Evolutionary conservation across 2,888 invertebrate genomes (phyloP), one percentile per base, ranked within the genome.

Genomic region (Idaea straminata): DNA sequence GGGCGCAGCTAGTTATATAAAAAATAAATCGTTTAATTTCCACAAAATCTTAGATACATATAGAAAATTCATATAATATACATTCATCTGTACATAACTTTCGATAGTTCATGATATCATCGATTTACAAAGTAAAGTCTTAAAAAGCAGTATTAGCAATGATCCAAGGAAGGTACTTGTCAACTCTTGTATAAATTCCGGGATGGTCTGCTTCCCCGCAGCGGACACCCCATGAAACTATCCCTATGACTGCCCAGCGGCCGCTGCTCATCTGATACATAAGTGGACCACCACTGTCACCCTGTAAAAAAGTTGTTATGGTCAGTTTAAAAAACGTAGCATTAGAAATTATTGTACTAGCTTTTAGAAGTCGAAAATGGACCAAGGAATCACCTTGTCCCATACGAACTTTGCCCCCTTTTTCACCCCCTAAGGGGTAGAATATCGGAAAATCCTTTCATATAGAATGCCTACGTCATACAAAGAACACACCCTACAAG

Each of bases 171-270:
- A 96, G 86, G 83, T 95, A 96, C 72, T 94, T 93, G 72, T 94
- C 95, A 35, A 97, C 96, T 57, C 95, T 92, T 0, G 96, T 95
- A 82, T 98, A 98, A 38, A 98, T 92, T 1, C 97, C 98, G 0
- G 98, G 97, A 67, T 94, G 95, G 62, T 94, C 94, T 34, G 94
- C 93, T 72, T 95, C 95, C 0, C 97, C 97, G 80, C 98, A 98
- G 3, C 95, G 94, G 57, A 96, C 93, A 15, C 97, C 97, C 97
- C 97, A 97, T 0, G 97, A 97, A 0, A 98, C 97, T 65, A 98
- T 93, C 0, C 97, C 98, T 61, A 97, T 93, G 36, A 94, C 93
- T 0, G 96, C 94, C 97, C 97, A 97, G 61, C 96, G 94, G 0
- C 95, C 95, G 79, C 96, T 96, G 1, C 94, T 89, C 79, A 96